These are phyloP conservation scores for Chaetodon trifascialis DNA, from an alignment of 2,113 vertebrate genomes.

Conservation along the genomic window DNA sequence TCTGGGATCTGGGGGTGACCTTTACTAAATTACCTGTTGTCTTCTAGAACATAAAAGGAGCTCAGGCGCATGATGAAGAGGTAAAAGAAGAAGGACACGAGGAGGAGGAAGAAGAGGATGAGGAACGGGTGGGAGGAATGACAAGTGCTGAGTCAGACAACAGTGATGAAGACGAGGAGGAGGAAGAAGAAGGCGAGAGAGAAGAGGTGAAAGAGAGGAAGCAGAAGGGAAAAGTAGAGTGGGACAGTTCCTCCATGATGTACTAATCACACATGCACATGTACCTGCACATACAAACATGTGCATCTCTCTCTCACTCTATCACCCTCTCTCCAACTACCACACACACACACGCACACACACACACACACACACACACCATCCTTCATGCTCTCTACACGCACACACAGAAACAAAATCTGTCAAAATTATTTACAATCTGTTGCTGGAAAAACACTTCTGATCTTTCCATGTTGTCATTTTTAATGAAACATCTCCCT, in stretches of 20 bases:
- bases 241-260: conserved; percentile 90
- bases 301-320: not conserved
- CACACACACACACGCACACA: conserved; percentile 43
- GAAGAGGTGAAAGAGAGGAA: conserved; percentile 71
- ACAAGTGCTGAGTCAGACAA: conserved; percentile 91
- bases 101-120: conserved; percentile 84
- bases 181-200: conserved; percentile 81
- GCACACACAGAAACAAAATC: conserved; percentile 27
- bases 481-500: conserved; percentile 72
- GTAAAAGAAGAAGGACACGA: conserved; percentile 74
- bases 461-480: conserved; percentile 26
- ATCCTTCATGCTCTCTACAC: conserved; percentile 21
- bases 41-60: conserved; percentile 66
- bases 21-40: conserved; percentile 3
- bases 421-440: conserved; percentile 60
- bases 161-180: conserved; percentile 89
- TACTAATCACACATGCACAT: conserved; percentile 84
- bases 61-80: conserved; percentile 62
- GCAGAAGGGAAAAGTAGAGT: conserved; percentile 86
- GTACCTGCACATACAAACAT: conserved; percentile 36
- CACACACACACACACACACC: conserved; percentile 23
- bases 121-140: conserved; percentile 88
- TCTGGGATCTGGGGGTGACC: not conserved
- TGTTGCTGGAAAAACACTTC: conserved; percentile 45
- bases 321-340: not conserved